Evolutionary conservation across 1,140 invertebrate genomes (phyloP), one percentile per base, ranked within the genome.

Genomic region (Penaeus chinensis): DNA sequence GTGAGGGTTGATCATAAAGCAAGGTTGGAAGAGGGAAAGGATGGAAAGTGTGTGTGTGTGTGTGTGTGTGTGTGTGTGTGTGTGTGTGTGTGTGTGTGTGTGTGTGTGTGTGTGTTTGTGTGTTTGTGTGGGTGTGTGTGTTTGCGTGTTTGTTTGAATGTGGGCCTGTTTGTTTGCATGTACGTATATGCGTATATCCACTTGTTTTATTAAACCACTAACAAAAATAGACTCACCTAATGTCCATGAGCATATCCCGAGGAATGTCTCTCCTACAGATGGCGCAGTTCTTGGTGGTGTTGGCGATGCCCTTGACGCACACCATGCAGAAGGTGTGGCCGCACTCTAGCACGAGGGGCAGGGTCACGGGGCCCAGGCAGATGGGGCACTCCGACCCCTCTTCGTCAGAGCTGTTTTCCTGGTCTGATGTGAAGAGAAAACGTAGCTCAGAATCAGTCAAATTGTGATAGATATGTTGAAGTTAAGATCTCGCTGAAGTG

Each of bases 281-380:
- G 90, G 90, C 90, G 42, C 90, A 90, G 84, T 90, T 90, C 82
- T 89, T 90, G 85, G 90, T 90, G 81, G 90, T 90, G 82, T 90
- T 90, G 54, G 90, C 90, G 66, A 90, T 90, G 54, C 90, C 90
- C 83, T 90, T 90, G 1, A 90, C 90, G 37, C 90, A 90, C 20
- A 90, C 90, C 90, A 90, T 90, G 85, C 90, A 90, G 85, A 90
- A 90, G 74, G 84, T 84, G 69, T 90, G 90, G 71, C 90, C 90
- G 66, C 90, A 90, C 69, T 90, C 90, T 19, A 90, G 81, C 42
- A 85, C 80, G 22, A 90, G 83, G 27, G 90, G 90, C 19, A 90
- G 85, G 10, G 90, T 90, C 32, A 90, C 88, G 69, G 90, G 85
- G 3, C 90, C 90, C 60, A 90, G 85, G 60, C 90, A 90, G 42